Base-by-base conservation (phyloP, 1,140 invertebrate genomes). In the Formica exsecta region DNA sequence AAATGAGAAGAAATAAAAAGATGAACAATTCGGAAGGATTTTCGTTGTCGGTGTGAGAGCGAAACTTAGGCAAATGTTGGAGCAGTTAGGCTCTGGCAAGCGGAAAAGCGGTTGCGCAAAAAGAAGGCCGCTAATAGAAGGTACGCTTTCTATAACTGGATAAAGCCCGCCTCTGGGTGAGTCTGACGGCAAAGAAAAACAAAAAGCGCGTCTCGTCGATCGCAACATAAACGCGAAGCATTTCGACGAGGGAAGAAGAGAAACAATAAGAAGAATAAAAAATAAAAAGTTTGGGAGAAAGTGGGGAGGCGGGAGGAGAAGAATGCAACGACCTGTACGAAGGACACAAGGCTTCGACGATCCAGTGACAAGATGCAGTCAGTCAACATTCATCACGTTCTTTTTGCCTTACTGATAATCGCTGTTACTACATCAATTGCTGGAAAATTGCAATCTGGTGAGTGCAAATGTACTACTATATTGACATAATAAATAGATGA, bases 71-170 rank as follows among this genome's bases (percentile, higher is more conserved):
- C 9, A 38, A 86, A 70, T 80, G 75, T 25, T 29, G 9, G 29
- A 38, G n/a, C 44, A 48, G 48, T 44, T 8, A 71, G 29, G 76
- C 36, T 66, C 29, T 71, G 9, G 29, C 76, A 48, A 87, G 54
- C 22, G 54, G 51, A 74, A 88, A 87, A 48, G 2, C 22, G 25
- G 48, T 83, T 83, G 62, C 76, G 68, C 54, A 88, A 75, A 87
- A 64, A 16, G 70, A 66, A 65, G n/a, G 59, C 36, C 19, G 7
- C 25, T 73, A 38, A 44, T 61, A 44, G 62, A 44, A 54, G 29
- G 65, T 57, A 62, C 65, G 25, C 44, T 54, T 66, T 74, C 41
- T 25, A 61, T 7, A 25, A 19, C 22, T 8, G 11, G 48, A 38
- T 71, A 65, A 79, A 87, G 48, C 38, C 8, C 11, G 22, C 8